Evolutionary conservation across 2,113 vertebrate species (phyloP).

Genomic region (Archocentrus centrarchus): DNA sequence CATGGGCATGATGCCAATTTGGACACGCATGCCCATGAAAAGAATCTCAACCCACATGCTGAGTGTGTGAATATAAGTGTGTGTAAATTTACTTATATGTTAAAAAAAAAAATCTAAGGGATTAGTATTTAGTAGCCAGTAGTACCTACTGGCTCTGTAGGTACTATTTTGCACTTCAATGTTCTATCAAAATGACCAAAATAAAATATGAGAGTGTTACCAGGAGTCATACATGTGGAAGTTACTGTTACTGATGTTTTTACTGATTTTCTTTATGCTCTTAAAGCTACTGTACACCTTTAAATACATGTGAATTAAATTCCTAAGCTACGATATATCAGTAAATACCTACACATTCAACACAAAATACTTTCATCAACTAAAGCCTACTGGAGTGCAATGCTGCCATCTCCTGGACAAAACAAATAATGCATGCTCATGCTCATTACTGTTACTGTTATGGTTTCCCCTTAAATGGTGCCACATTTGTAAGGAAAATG

Average conservation of each 20-base stretch:
- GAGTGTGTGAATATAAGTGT: constrained; percentile 30
- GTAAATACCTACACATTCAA: neutral
- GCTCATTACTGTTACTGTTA: no score
- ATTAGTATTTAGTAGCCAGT: neutral
- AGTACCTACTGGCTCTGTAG: neutral
- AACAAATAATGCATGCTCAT: neutral
- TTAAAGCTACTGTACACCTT: neutral
- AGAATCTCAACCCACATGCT: constrained; percentile 52
- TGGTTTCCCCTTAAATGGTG: no score
- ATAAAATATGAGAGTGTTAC: neutral
- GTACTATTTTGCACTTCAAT: constrained; percentile 1
- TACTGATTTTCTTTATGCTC: no score
- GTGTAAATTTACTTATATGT: constrained; percentile 7
- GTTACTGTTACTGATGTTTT: neutral
- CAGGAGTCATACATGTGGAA: neutral
- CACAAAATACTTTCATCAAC: neutral
- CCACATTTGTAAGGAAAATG: no score
- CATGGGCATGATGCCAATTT: constrained; percentile 80
- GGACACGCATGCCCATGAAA: constrained; percentile 73
- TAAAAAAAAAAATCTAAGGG: neutral
- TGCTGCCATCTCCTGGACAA: constrained; percentile 61
- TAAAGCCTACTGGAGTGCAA: neutral
- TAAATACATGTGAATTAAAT: neutral
- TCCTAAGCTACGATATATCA: neutral
- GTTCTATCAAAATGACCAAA: neutral